Evolutionary conservation across 2,888 invertebrate genomes (phyloP), one percentile per base, ranked within the genome.

Genomic region (Liopterus haemorrhoidalis): DNA sequence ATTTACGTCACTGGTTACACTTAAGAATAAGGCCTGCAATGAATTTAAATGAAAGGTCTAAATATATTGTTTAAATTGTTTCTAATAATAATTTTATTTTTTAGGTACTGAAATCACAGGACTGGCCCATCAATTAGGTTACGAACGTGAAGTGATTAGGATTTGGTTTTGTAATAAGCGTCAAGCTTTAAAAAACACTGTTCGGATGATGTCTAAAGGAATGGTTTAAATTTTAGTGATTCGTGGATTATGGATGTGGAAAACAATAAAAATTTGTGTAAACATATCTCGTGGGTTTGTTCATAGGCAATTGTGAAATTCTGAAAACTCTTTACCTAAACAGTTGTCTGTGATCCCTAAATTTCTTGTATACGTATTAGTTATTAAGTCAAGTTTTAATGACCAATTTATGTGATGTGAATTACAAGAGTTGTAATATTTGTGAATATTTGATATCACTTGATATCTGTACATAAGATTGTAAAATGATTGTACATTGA

Each of bases 121-220:
- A 27, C 72, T 96, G 55, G 93, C 95, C 9, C 92, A 94, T 65
- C 92, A 93, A 66, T 72, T 97, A 46, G 95, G 95, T 55, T 96
- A 96, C 70, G 96, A 96, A 65, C 78, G 96, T 41, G 96, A 97
- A 74, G 96, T 96, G 40, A 95, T 97, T 61, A 76, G 96, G 68
- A 96, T 97, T 71, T 97, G 97, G 96, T 97, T 97, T 72, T 97
- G 96, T 72, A 97, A 97, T 73, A 96, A 96, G 70, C 79, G 96
- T 43, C 96, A 97, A 70, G 94, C 96, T 1, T 75, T 96, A 55
- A 96, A 96, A 70, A 96, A 96, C 67, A 94, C 95, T n/a, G 93
- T 94, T 53, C 77, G 90, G 60, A 88, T 90, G 89, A 90, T 90
- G 88, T 86, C 86, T 40, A 87, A 86, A 71, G 83, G 85, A 57